Base-by-base conservation (phyloP, 2,888 invertebrate genomes). In the Plemyria rubiginata region DNA sequence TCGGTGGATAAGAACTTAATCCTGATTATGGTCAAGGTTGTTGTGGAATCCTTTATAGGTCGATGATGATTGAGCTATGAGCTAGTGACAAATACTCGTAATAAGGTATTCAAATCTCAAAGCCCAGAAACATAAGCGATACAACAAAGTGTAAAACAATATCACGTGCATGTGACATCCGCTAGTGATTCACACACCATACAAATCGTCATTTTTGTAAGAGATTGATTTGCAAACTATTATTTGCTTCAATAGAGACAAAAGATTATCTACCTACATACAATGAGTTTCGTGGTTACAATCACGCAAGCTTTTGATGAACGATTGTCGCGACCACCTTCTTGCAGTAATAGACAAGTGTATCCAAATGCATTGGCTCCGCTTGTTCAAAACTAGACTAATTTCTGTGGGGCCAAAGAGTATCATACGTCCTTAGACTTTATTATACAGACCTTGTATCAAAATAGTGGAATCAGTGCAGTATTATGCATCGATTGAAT, bases 391-490 rank as follows among this genome's bases (percentile, higher is more conserved):
- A 76, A 77, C 74, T 79, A 72, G 76, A 79, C 74, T 78, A 82
- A 84, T 81, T 68, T 78, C 76, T 70, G 73, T 67, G 65, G 72
- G 84, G 83, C 81, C 84, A 81, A 66, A 78, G 82, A 72, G 75
- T 82, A 81, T 77, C 76, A 65, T 62, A 58, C 67, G 79, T 75
- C 81, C 80, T 80, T 74, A 81, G 54, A 67, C 64, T 62, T 54
- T 66, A 64, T 59, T 71, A 70, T 62, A 64, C 55, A 75, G 77
- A 80, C 82, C 82, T 82, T 82, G 80, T 71, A 71, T 68, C 70
- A 38, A 57, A 60, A 71, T 66, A 67, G 70, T 63, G 67, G 69
- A 77, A 75, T 75, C 71, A 72, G 70, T 81, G 78, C 81, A 81
- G 28, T 38, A 4, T 59, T 56, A 62, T 75, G 76, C 76, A 75